These are phyloP conservation scores for Drosophila anceps DNA, from an alignment of 2,888 invertebrate species.

Conservation along the genomic window DNA sequence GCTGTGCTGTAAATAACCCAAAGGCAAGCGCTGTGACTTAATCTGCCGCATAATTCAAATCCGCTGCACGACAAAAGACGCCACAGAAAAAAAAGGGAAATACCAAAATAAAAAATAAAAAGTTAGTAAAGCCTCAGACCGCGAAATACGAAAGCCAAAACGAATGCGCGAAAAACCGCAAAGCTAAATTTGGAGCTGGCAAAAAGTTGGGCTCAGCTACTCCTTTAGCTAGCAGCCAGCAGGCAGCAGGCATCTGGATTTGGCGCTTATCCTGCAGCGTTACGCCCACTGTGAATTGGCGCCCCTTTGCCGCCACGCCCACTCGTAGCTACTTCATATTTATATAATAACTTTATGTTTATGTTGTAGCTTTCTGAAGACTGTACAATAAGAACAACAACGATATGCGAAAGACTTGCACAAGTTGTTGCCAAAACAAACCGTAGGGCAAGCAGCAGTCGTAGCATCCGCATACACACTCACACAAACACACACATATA, in stretches of 20 bases:
- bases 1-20: conserved; percentile 62
- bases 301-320: conserved; percentile 15
- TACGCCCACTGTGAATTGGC: conserved; percentile 42
- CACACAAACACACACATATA: conserved; percentile 22
- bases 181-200: conserved; percentile 46
- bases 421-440: conserved; percentile 52
- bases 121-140: conserved; percentile 23
- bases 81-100: conserved; percentile 15
- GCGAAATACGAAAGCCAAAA: conserved; percentile 28
- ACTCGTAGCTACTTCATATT: conserved; percentile 67
- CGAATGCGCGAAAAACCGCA: conserved; percentile 22
- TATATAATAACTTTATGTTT: conserved; percentile 80
- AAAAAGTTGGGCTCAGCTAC: conserved; percentile 38
- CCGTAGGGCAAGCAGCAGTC: conserved; percentile 48
- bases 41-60: conserved; percentile 75
- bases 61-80: conserved; percentile 46
- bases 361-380: conserved; percentile 71
- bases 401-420: conserved; percentile 35
- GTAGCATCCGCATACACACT: conserved; percentile 24
- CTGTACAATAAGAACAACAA: conserved; percentile 46
- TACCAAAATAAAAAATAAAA: neutral
- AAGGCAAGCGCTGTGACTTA: conserved; percentile 71
- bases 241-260: neutral
- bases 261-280: conserved; percentile 5
- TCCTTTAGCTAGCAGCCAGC: conserved; percentile 7